phyloP scores from a whole-genome alignment of 2,113 vertebrate genomes.

The Gobiocypris rarus region DNA sequence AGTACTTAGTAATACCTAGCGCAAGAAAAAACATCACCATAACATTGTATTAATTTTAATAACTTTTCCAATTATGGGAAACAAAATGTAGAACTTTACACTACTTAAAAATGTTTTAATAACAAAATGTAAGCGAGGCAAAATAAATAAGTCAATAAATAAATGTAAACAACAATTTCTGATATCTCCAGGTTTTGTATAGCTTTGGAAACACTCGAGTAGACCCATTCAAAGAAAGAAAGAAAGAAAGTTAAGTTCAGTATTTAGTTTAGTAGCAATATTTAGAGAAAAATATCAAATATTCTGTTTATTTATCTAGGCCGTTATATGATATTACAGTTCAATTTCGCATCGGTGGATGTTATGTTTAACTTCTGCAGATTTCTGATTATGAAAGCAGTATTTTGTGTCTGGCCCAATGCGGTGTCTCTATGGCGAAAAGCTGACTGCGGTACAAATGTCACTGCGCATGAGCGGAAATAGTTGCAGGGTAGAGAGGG shows the following conservation, averaged over 20 bases:
- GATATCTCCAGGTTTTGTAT: not conserved
- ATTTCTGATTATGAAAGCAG: not conserved
- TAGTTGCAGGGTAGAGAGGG: conserved; percentile 72
- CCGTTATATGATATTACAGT: not conserved
- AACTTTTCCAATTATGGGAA: too few species aligned
- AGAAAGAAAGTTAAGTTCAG: not conserved
- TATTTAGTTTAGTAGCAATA: not conserved
- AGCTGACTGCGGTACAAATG: conserved; percentile 25
- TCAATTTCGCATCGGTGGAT: not conserved
- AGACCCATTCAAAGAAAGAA: too few species aligned
- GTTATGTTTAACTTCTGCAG: not conserved
- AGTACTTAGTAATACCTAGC: too few species aligned
- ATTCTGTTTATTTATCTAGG: not conserved
- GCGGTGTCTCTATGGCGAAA: not conserved
- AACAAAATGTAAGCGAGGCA: too few species aligned
- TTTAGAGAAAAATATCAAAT: not conserved
- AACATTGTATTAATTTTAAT: too few species aligned
- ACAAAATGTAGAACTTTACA: too few species aligned
- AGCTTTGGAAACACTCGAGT: too few species aligned
- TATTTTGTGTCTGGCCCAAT: not conserved
- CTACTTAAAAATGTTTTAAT: too few species aligned
- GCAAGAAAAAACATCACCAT: too few species aligned
- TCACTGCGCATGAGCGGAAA: conserved; percentile 85
- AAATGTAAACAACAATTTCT: not conserved
- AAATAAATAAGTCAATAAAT: not conserved